Evolutionary conservation across 2,797 vertebrate genomes (phyloP).

Genomic region (Carapus acus): DNA sequence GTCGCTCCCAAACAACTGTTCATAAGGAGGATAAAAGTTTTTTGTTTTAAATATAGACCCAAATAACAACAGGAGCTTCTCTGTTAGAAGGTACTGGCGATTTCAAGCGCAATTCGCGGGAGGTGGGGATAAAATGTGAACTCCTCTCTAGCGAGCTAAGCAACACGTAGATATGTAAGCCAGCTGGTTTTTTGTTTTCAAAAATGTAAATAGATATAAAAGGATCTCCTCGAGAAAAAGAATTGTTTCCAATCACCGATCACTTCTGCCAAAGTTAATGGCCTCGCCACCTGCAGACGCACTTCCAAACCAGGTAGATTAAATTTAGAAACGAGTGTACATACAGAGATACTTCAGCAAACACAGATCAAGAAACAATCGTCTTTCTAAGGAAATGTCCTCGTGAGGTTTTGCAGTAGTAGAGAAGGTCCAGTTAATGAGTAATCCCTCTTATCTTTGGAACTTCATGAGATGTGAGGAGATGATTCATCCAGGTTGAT

Average conservation of each 20-base stretch:
- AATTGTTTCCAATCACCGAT: constrained; percentile 37
- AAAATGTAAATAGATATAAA: constrained; percentile 47
- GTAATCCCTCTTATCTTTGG: constrained; percentile 33
- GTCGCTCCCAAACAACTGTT: constrained; percentile 15
- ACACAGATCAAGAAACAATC: constrained; percentile 10
- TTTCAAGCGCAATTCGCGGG: constrained; percentile 31
- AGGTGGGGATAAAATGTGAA: constrained; percentile 22
- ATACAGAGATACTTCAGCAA: constrained; percentile 13
- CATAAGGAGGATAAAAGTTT: constrained; percentile 21
- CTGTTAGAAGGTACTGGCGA: constrained; percentile 33
- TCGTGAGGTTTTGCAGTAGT: constrained; percentile 28
- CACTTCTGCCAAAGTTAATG: constrained; percentile 33
- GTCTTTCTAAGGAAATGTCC: constrained; percentile 4
- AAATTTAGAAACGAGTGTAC: constrained; percentile 34
- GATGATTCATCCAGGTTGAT: constrained; percentile 9
- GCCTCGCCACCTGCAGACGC: constrained; percentile 63
- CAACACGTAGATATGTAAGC: constrained; percentile 45
- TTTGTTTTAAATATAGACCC: constrained; percentile 35
- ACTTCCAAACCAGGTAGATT: constrained; percentile 51
- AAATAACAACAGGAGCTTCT: constrained; percentile 24
- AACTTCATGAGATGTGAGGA: constrained; percentile 19
- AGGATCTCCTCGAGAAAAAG: constrained; percentile 17
- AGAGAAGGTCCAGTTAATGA: constrained; percentile 41
- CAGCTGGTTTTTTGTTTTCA: constrained; percentile 27
- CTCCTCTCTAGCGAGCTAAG: constrained; percentile 38